A percentile compares a stretch with the other conserved stretches of the same genome.
Conservation (phyloP, 2,888 invertebrate genomes). For the Sarcophaga rosellei region DNA sequence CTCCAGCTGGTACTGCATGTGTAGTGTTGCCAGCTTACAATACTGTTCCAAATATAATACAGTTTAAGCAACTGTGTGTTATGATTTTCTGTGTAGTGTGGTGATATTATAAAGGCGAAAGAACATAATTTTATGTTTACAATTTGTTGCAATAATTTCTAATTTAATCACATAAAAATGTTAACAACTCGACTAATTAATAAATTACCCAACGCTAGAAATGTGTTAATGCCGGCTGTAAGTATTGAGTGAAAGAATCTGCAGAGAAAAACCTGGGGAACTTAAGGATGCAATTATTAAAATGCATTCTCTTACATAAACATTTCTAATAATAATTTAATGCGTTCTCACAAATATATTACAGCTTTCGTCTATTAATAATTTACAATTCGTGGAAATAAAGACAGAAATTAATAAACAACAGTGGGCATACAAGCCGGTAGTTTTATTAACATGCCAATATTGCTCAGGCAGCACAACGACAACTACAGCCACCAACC, state of each 20-base stretch:
- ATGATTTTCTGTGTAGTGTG: conserved; percentile 8
- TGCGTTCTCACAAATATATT: conserved; percentile 48
- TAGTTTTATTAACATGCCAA: conserved; percentile 12
- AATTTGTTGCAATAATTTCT: not conserved
- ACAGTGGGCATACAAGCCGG: conserved; percentile 1
- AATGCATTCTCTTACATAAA: conserved; percentile 78
- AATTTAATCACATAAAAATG: conserved; percentile 70
- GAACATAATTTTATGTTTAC: conserved; percentile 25
- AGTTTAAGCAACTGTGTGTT: conserved; percentile 10
- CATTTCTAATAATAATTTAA: conserved; percentile 46
- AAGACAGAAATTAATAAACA: conserved; percentile 28
- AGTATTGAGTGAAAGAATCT: conserved; percentile 19
- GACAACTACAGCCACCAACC: conserved; percentile 63
- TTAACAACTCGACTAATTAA: conserved; percentile 72
- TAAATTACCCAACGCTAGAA: conserved; percentile 67
- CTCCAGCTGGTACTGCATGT: not conserved
- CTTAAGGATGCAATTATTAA: not conserved
- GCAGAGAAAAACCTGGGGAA: too few species aligned
- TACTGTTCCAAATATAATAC: not conserved
- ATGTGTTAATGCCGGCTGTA: conserved; percentile 70
- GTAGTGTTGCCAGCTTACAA: not conserved
- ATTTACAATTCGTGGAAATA: conserved; percentile 45
- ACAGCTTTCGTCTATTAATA: conserved; percentile 67
- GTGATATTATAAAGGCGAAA: not conserved
- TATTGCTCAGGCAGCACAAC: conserved; percentile 66